Evolutionary conservation across 2,888 invertebrate species (phyloP).

Genomic region (Polylopha cassiicola): DNA sequence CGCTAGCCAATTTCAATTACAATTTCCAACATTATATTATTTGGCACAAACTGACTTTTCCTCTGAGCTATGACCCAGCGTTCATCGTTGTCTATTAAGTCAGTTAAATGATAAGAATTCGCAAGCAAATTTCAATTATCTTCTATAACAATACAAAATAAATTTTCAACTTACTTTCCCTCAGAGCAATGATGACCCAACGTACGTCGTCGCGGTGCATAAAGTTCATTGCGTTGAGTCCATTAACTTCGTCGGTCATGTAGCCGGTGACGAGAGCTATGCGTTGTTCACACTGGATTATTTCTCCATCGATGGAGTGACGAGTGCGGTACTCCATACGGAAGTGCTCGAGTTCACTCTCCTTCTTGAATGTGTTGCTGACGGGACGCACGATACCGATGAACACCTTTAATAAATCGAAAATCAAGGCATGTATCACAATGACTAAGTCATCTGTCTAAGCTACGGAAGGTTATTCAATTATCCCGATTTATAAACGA

Average conservation of each 20-base stretch:
- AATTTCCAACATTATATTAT: too few relatives aligned
- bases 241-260: conserved; percentile 91
- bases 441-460: too few relatives aligned
- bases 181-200: conserved; percentile 90
- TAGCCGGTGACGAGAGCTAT: conserved; percentile 94
- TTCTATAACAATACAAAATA: too few relatives aligned
- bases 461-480: too few relatives aligned
- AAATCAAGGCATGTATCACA: too few relatives aligned
- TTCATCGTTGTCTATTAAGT: too few relatives aligned
- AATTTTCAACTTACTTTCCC: conserved; percentile 77
- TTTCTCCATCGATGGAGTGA: conserved; percentile 91
- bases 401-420: conserved; percentile 61
- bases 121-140: too few relatives aligned
- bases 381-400: conserved; percentile 84
- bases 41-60: too few relatives aligned
- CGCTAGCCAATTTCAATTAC: too few relatives aligned
- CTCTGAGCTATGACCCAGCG: too few relatives aligned
- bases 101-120: too few relatives aligned
- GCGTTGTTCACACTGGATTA: conserved; percentile 91
- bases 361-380: conserved; percentile 74
- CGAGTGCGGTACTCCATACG: conserved; percentile 92
- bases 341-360: conserved; percentile 48
- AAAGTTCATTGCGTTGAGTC: conserved; percentile 90
- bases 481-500: too few relatives aligned
- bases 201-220: conserved; percentile 92